These are phyloP conservation scores for Galerucella pusilla DNA, from an alignment of 2,888 invertebrate genomes.

Conservation along the genomic window DNA sequence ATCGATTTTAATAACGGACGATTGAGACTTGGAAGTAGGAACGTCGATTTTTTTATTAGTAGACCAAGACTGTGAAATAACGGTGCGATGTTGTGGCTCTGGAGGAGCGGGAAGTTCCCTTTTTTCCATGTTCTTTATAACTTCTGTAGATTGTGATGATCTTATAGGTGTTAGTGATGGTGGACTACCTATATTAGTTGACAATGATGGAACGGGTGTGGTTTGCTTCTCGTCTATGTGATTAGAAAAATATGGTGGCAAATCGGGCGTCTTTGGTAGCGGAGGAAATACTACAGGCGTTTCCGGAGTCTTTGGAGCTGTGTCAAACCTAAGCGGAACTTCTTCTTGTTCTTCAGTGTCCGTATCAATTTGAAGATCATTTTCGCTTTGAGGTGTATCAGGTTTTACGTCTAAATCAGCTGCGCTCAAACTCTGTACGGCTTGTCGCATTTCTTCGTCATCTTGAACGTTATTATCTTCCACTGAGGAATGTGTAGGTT, in stretches of 20 bases:
- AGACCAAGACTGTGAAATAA: constrained; percentile 54
- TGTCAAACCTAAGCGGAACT: constrained; percentile 64
- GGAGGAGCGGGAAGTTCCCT: constrained; percentile 49
- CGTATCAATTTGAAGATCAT: constrained; percentile 86
- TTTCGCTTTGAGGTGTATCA: constrained; percentile 86
- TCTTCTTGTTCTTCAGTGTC: constrained; percentile 84
- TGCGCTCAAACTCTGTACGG: constrained; percentile 81
- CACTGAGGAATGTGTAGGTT: constrained; percentile 62
- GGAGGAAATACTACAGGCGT: constrained; percentile 18
- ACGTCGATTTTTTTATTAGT: constrained; percentile 41
- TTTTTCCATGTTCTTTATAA: constrained; percentile 46
- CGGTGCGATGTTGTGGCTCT: constrained; percentile 51
- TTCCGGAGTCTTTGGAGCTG: constrained; percentile 39
- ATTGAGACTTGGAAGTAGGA: constrained; percentile 26
- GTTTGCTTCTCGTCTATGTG: constrained; percentile 52
- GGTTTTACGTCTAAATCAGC: constrained; percentile 81
- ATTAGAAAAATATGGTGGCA: constrained; percentile 67
- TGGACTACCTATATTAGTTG: constrained; percentile 58
- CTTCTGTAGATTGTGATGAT: constrained; percentile 42
- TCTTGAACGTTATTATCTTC: constrained; percentile 84
- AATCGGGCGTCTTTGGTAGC: constrained; percentile 68
- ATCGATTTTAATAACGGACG: constrained; percentile 41
- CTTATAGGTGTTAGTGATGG: constrained; percentile 63
- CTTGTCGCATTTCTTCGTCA: constrained; percentile 86
- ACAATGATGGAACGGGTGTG: constrained; percentile 44